A percentile compares a stretch with the other conserved stretches of the same genome.
Evolutionary conservation across 2,113 vertebrate species (phyloP).

Genomic region (Trichechus manatus): DNA sequence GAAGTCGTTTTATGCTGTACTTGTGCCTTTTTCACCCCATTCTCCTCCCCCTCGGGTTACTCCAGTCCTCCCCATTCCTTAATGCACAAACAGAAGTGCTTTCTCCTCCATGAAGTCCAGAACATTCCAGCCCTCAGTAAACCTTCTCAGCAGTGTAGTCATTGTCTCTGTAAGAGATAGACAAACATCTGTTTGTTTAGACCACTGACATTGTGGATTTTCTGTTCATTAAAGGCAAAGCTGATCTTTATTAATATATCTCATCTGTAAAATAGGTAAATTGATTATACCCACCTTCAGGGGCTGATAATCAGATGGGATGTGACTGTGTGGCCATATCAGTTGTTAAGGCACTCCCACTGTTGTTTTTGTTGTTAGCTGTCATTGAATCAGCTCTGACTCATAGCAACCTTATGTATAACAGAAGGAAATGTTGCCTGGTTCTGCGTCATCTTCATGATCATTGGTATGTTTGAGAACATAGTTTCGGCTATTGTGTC

Average conservation of each 20-base stretch:
- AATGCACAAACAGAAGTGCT: background rate
- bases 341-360: background rate
- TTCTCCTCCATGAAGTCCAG: background rate
- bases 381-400: background rate
- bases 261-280: background rate
- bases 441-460: background rate
- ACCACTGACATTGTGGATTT: background rate
- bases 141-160: background rate
- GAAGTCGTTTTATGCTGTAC: background rate
- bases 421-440: background rate
- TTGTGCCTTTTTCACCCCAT: background rate
- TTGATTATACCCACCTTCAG: background rate
- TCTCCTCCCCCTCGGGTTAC: background rate
- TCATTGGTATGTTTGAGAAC: background rate
- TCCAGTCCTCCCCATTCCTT: background rate
- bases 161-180: background rate
- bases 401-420: background rate
- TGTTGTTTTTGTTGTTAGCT: no score
- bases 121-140: background rate
- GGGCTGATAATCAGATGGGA: background rate
- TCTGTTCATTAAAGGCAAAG: slow-evolving; percentile 19
- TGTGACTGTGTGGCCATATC: background rate
- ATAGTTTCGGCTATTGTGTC: no score
- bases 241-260: background rate
- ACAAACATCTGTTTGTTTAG: background rate